Base-by-base conservation (phyloP, 2,113 vertebrate genomes). In the Apteryx owenii region DNA sequence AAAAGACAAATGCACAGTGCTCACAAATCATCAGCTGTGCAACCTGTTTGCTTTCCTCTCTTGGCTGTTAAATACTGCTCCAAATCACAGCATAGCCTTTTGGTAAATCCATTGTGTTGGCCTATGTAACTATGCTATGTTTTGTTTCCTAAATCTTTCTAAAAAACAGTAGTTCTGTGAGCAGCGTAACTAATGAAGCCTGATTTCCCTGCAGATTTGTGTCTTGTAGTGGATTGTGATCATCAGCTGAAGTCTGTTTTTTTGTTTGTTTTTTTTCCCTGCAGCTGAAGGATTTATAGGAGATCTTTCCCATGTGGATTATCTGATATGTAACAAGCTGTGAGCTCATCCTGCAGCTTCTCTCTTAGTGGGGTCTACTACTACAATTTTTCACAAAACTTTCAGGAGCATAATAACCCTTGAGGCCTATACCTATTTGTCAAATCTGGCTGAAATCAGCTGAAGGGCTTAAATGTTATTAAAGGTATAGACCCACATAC, bases 301-400 rank as follows among this genome's bases (percentile, higher is more conserved):
- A 2, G 1, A 81, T 42, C 64, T 73, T 71, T 80, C 73, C 69
- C 20, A 19, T 48, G 33, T 0, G 18, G 50, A 78, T 85, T 94
- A 85, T 78, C 33, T 23, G 80, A 72, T 38, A 50, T 0, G 1
- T 58, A 72, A 73, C 2, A 2, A 69, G 65, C 11, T 85, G 65
- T 72, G 80, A 96, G 25, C 71, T 90, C 76, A 73, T 90, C 54
- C 76, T 91, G 80, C 80, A 78, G 90, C 80, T 94, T 86, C n/a
- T 84, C 28, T 81, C 60, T 75, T 73, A n/a, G 19, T 44, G 33
- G 42, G 48, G 33, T 33, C 42, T 81, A 40, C 58, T 17, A 22
- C 69, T 58, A 50, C 48, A 48, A 8, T 23, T 60, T 48, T 90
- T 84, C 83, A 85, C 28, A 71, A 25, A 60, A 71, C 64, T 84